Conservation (phyloP, 2,113 vertebrate species). For the Cryptoleucopteryx plumbea region DNA sequence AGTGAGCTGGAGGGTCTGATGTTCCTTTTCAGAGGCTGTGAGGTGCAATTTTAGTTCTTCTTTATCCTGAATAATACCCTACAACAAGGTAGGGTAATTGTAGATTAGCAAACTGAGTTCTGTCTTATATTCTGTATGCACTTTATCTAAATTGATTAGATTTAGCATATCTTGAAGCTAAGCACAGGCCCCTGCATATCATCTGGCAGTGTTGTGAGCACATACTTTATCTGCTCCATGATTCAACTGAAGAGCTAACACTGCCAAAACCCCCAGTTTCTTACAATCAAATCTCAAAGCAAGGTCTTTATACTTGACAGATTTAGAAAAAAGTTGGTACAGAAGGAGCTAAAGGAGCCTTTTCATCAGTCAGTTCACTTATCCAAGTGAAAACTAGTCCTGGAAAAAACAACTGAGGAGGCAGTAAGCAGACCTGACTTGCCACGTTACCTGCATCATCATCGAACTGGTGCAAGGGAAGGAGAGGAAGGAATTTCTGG, state of each 20-base stretch:
- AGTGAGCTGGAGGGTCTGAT: neutral
- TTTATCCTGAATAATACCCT: neutral
- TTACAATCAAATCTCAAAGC: neutral
- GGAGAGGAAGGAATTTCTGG: neutral
- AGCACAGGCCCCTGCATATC: neutral
- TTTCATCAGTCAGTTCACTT: neutral
- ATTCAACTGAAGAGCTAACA: neutral
- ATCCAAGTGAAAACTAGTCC: neutral
- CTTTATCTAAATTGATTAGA: neutral
- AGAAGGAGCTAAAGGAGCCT: neutral
- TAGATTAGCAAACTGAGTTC: neutral
- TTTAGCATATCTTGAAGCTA: neutral
- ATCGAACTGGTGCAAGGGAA: neutral
- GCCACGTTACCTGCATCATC: neutral
- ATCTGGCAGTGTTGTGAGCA: neutral
- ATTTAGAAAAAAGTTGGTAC: neutral
- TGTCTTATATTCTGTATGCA: neutral
- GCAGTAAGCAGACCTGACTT: neutral
- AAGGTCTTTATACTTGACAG: neutral
- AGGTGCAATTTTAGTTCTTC: neutral
- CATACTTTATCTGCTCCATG: rapidly evolving
- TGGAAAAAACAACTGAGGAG: neutral
- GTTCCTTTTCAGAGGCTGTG: neutral
- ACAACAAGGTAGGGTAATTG: neutral
- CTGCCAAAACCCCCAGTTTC: neutral